Evolutionary conservation across 2,888 invertebrate species (phyloP).

Genomic region (Tetramorium bicarinatum): DNA sequence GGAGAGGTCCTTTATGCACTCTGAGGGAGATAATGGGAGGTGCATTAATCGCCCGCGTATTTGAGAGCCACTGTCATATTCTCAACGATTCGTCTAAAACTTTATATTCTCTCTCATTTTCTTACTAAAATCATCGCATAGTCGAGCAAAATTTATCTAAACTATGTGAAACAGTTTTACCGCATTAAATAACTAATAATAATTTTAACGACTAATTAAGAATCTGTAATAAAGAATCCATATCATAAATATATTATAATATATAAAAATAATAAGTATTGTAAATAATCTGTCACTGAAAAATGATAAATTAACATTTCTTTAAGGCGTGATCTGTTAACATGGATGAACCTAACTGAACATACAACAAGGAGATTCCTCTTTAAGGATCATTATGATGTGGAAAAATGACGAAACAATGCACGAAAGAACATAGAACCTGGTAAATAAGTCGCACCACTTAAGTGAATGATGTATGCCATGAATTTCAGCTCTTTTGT

Average conservation of each 20-base stretch:
- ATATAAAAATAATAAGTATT: neutral
- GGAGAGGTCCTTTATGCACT: conserved; percentile 58
- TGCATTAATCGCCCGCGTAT: conserved; percentile 35
- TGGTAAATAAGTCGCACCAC: conserved; percentile 54
- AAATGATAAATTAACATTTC: conserved; percentile 10
- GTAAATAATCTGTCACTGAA: neutral
- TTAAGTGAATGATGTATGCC: conserved; percentile 46
- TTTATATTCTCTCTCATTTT: neutral
- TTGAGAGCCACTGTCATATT: conserved; percentile 25
- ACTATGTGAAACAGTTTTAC: neutral
- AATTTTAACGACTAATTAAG: neutral
- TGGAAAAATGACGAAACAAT: conserved; percentile 47
- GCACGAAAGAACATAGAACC: conserved; percentile 10
- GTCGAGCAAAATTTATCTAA: conserved; percentile 6
- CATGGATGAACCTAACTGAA: neutral
- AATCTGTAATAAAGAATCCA: neutral
- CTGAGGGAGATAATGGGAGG: conserved; percentile 23
- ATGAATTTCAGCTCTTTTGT: neutral
- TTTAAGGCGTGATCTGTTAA: neutral
- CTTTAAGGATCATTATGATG: conserved; percentile 60
- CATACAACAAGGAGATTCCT: neutral
- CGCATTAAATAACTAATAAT: neutral
- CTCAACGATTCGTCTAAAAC: conserved; percentile 10
- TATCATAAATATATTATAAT: neutral
- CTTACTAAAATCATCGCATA: neutral